Conservation (phyloP, 2,888 invertebrate genomes). For the Fissipunctia ypsillon region DNA sequence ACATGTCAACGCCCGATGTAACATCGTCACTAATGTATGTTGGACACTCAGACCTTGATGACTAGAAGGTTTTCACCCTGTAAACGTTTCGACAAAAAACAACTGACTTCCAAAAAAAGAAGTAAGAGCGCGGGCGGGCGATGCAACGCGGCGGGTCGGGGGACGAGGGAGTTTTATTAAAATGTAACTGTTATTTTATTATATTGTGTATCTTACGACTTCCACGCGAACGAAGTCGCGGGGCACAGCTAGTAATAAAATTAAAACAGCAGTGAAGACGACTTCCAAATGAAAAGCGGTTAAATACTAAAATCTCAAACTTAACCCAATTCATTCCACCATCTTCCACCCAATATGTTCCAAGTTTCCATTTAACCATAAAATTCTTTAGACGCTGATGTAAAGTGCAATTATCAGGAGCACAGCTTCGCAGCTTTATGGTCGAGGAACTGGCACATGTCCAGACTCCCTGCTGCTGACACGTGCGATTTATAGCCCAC, state of each 20-base stretch:
- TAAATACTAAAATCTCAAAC: not conserved
- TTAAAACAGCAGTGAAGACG: not conserved
- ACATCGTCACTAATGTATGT: not conserved
- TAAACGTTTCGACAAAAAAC: no score
- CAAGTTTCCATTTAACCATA: slow-evolving; percentile 38
- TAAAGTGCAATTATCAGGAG: slow-evolving; percentile 53
- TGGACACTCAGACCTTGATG: not conserved
- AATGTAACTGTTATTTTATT: no score
- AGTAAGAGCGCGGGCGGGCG: no score
- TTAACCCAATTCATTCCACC: not conserved
- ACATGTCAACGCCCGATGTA: not conserved
- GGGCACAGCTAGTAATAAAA: no score
- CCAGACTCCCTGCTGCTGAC: slow-evolving; percentile 59
- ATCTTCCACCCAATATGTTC: slow-evolving; percentile 18
- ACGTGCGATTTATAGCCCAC: slow-evolving; percentile 63
- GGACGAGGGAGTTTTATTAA: no score
- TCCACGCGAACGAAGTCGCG: no score
- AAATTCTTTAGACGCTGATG: slow-evolving; percentile 46
- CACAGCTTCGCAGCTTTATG: slow-evolving; percentile 33
- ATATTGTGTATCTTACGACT: no score
- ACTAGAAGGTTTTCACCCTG: not conserved
- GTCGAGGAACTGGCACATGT: slow-evolving; percentile 50
- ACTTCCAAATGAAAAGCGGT: not conserved
- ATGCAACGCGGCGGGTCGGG: no score
- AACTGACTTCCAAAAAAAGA: no score